Conservation (phyloP, 2,113 vertebrate genomes). For the Gobiocypris rarus region DNA sequence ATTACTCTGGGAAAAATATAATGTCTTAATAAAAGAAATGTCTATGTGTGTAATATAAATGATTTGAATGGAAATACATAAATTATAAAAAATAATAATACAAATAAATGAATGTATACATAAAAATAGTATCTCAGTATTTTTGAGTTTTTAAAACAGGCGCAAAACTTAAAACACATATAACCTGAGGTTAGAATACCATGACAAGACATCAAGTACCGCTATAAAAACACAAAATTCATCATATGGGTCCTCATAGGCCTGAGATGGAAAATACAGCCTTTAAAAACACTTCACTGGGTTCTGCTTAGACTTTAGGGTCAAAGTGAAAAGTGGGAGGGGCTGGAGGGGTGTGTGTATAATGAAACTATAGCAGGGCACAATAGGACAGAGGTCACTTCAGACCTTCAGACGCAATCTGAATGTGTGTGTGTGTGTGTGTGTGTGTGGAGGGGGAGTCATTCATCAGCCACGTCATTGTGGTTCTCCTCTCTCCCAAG, state of each 20-base stretch:
- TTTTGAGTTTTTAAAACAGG: not conserved
- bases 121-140: too few relatives aligned
- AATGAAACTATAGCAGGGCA: slow-evolving; percentile 28
- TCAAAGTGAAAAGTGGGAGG: not conserved
- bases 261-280: slow-evolving; percentile 3
- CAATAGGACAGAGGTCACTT: slow-evolving; percentile 29
- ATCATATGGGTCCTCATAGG: not conserved
- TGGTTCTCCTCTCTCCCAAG: slow-evolving; percentile 1
- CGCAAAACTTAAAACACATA: not conserved
- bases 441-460: slow-evolving; percentile 13
- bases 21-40: too few relatives aligned
- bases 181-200: not conserved
- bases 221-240: not conserved
- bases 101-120: too few relatives aligned
- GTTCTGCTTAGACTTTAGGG: not conserved
- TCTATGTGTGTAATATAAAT: too few relatives aligned
- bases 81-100: too few relatives aligned
- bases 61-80: too few relatives aligned
- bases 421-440: slow-evolving; percentile 27
- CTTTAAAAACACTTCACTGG: not conserved
- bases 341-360: slow-evolving; percentile 15
- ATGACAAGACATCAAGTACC: not conserved
- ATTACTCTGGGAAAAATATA: too few relatives aligned
- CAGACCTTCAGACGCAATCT: slow-evolving; percentile 27
- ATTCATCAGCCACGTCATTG: not conserved